Evolutionary conservation across 1,140 invertebrate species (phyloP), one percentile per base, ranked within the genome.

Genomic region (Nixonia krombeini): DNA sequence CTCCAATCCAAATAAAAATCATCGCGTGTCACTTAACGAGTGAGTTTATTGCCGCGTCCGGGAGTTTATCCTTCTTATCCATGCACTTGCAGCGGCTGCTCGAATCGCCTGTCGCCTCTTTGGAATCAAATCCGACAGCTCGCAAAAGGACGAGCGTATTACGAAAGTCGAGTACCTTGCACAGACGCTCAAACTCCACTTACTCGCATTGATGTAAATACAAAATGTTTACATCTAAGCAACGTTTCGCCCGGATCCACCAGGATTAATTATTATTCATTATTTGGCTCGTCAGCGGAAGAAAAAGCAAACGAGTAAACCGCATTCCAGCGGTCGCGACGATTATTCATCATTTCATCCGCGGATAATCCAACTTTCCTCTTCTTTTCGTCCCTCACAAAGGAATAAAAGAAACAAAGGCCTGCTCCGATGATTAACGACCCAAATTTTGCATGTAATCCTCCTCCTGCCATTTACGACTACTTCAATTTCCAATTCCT

Each of bases 341-440:
- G 55, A 58, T 58, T 58, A 58, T 58, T 58, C 42, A 50, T 58
- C 55, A 58, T 58, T 58, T 58, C 49, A 49, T 58, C 45, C 9
- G 8, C 55, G 12, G 37, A 58, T 58, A 49, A 58, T 58, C 44
- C 29, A 23, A 33, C 29, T 12, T 45, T 21, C 1, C 9, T 1
- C 9, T 50, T 51, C 51, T 50, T 41, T 23, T 52, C 57, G 41
- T 52, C 25, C 18, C 17, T 33, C 44, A 57, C 61, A 57, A 57
- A 64, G 41, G 51, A 46, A 42, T 45, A 50, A 29, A 50, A 51
- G 25, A 28, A 25, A 26, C 40, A 21, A 12, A 52, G 53, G 33
- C 42, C 28, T 51, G 40, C 45, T 46, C 12, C 38, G 23, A 33
- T 58, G 62, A 66, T 58, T 53, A 66, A 66, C 49, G 55, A 58